These are phyloP conservation scores for Lasioglossum lativentre DNA, from an alignment of 2,888 invertebrate genomes.

Conservation along the genomic window DNA sequence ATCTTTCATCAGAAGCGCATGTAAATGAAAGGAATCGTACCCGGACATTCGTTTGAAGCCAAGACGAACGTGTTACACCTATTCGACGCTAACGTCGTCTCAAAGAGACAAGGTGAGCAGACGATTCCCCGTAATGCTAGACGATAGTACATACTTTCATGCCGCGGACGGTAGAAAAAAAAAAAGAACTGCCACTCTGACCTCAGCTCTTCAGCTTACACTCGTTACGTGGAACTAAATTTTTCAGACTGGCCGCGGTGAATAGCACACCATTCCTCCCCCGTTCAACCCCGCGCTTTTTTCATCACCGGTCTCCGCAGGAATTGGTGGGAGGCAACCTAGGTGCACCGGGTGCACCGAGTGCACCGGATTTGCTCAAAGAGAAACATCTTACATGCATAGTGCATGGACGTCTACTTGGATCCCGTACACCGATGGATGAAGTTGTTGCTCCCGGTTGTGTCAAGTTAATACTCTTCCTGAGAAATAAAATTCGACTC, in stretches of 20 bases:
- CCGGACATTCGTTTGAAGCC: background rate
- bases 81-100: constrained; percentile 10
- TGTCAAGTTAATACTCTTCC: background rate
- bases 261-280: constrained; percentile 69
- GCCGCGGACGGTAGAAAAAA: constrained; percentile 24
- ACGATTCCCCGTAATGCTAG: constrained; percentile 9
- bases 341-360: background rate
- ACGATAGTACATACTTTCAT: constrained; percentile 35
- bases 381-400: constrained; percentile 49
- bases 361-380: constrained; percentile 37
- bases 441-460: background rate
- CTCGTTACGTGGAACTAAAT: constrained; percentile 79
- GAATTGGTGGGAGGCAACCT: constrained; percentile 42
- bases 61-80: background rate
- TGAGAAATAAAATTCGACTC: background rate
- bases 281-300: background rate
- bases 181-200: constrained; percentile 60
- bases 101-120: constrained; percentile 36
- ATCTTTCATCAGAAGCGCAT: background rate
- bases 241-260: constrained; percentile 77
- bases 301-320: constrained; percentile 21
- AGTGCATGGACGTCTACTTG: constrained; percentile 27
- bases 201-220: constrained; percentile 73
- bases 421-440: constrained; percentile 7
- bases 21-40: background rate